Conservation (phyloP, 1,140 invertebrate genomes). For the Thaumatotibia leucotreta region DNA sequence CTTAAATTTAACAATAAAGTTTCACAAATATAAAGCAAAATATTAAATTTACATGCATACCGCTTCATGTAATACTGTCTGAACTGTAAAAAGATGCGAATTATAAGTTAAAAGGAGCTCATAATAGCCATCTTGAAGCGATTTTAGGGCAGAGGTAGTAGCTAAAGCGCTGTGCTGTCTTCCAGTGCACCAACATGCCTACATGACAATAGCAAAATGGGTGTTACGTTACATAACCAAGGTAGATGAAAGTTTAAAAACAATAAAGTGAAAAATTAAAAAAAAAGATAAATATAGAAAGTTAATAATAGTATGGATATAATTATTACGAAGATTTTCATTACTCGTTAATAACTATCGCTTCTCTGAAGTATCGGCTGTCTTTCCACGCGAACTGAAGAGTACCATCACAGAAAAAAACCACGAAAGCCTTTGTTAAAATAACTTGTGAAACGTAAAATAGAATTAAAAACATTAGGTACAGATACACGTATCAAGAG, state of each 20-base stretch:
- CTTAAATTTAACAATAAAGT: not conserved
- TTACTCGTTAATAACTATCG: constrained; percentile 84
- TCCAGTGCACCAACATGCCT: constrained; percentile 62
- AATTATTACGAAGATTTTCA: constrained; percentile 73
- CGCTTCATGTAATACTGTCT: constrained; percentile 63
- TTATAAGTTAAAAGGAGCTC: constrained; percentile 38
- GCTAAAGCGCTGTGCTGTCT: constrained; percentile 51
- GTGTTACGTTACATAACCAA: constrained; percentile 50
- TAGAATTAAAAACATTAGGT: not conserved
- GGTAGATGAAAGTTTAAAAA: constrained; percentile 49
- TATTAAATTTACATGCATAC: constrained; percentile 53
- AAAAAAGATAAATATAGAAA: constrained; percentile 59
- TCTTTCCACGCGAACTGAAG: constrained; percentile 94
- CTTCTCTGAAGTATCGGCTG: constrained; percentile 96
- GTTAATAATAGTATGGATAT: constrained; percentile 57
- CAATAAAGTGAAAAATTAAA: constrained; percentile 66
- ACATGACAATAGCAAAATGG: constrained; percentile 52
- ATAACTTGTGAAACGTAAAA: constrained; percentile 38
- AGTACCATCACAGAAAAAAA: constrained; percentile 76
- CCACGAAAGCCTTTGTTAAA: constrained; percentile 66
- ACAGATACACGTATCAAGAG: no score
- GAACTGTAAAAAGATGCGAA: constrained; percentile 62
- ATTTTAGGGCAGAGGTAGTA: constrained; percentile 43
- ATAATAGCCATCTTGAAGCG: constrained; percentile 43
- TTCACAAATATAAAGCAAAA: not conserved